Evolutionary conservation across 1,140 invertebrate species (phyloP).

Genomic region (Camponotus floridanus): DNA sequence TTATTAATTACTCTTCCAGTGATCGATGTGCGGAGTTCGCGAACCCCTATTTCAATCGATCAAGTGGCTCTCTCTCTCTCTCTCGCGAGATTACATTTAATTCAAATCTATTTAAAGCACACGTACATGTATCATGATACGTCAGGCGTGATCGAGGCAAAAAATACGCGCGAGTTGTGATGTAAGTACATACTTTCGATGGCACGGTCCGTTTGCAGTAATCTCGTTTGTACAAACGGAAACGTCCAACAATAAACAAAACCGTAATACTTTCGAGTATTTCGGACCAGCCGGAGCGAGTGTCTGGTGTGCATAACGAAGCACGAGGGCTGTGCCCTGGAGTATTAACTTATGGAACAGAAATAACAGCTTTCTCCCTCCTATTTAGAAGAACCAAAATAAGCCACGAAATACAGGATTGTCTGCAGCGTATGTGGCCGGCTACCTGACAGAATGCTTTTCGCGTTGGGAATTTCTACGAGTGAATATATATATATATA

Average conservation of each 20-base stretch:
- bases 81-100: background rate
- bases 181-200: constrained; percentile 14
- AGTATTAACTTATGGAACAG: constrained; percentile 78
- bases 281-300: background rate
- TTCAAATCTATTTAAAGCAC: constrained; percentile 8
- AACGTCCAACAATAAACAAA: constrained; percentile 66
- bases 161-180: background rate
- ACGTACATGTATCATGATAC: background rate
- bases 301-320: constrained; percentile 34
- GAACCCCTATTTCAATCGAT: background rate
- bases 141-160: background rate
- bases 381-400: constrained; percentile 72
- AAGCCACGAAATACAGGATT: constrained; percentile 73
- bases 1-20: constrained; percentile 4
- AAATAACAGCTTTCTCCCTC: constrained; percentile 74
- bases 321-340: constrained; percentile 27
- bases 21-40: background rate
- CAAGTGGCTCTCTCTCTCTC: background rate
- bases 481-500: background rate
- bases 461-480: constrained; percentile 56
- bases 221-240: constrained; percentile 52
- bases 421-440: constrained; percentile 53
- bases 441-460: constrained; percentile 56
- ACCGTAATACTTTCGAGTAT: constrained; percentile 68
- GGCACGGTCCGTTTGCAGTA: background rate